Evolutionary conservation across 2,888 invertebrate species (phyloP), one percentile per base, ranked within the genome.

Genomic region (Lumbricus terrestris): DNA sequence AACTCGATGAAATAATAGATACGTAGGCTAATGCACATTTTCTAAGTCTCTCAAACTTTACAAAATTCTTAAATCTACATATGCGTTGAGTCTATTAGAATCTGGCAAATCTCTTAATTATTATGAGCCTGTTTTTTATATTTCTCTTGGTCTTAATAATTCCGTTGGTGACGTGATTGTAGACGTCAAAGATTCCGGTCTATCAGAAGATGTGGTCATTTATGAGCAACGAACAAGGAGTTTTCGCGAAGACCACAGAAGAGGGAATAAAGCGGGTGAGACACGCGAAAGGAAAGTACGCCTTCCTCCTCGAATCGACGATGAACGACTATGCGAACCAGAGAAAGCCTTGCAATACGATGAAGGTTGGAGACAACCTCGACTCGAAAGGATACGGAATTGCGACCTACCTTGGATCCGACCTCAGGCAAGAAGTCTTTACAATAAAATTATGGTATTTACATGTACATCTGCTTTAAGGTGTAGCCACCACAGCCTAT

Each of bases 191-290:
- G 95, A 97, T 98, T 93, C 97, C 97, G 0, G 97, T 97, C 18
- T 99, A 98, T 95, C 97, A 98, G 95, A 96, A 97, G 82, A 99
- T 99, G 98, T 99, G 98, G 97, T 97, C 97, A 93, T 99, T 99
- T 98, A 97, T 97, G 94, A 97, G 97, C 0, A 94, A 97, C 13
- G 96, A 97, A 88, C 98, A 98, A 0, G 96, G 97, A 0, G 98
- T 98, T 0, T 98, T 98, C 94, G 95, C 94, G 3, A 92, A 93
- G 15, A 96, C 95, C 29, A 97, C 97, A 93, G 96, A 96, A 34
- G 96, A 96, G 91, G 97, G 97, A 0, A 96, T 97, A 4, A 94
- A 95, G 40, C 89, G 89, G 88, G 96, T 96, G 4, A 93, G 95
- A 90, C 90, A 93, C 54, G 93, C 94, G 15, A 94, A 95, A 91